Evolutionary conservation across 2,888 invertebrate genomes (phyloP).

Genomic region (Smittia sp.): DNA sequence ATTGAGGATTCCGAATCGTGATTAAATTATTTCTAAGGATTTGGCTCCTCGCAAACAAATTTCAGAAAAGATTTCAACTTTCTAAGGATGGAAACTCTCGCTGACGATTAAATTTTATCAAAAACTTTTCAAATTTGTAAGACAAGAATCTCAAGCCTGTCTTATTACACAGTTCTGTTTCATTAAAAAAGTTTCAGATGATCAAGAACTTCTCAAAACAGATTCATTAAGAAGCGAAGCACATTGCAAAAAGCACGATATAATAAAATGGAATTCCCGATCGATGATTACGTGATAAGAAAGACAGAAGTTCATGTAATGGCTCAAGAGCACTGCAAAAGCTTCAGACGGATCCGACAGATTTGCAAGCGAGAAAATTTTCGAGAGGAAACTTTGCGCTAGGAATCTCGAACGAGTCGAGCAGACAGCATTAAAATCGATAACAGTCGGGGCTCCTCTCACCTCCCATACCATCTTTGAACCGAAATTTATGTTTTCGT

Average conservation of each 20-base stretch:
- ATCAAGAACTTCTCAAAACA: neutral
- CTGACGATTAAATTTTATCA: too few relatives aligned
- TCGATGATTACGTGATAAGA: conserved; percentile 26
- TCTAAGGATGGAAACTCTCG: too few relatives aligned
- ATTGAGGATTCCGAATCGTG: too few relatives aligned
- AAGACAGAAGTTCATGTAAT: neutral
- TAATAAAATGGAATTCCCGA: neutral
- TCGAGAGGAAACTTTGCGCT: conserved; percentile 4
- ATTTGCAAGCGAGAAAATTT: neutral
- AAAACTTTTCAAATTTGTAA: too few relatives aligned
- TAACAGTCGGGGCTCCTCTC: neutral
- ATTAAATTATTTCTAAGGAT: too few relatives aligned
- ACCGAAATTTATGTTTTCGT: neutral
- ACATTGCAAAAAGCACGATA: neutral
- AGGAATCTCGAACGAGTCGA: conserved; percentile 17
- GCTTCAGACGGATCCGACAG: neutral
- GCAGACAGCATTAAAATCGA: conserved; percentile 37
- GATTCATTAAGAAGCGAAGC: neutral
- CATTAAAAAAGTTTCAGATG: too few relatives aligned
- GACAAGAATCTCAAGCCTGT: too few relatives aligned
- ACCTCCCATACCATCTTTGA: neutral
- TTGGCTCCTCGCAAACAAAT: too few relatives aligned
- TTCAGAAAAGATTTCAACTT: too few relatives aligned
- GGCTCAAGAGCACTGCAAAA: neutral
- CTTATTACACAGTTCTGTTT: too few relatives aligned